Base-by-base conservation (phyloP, 1,140 invertebrate species). In the Leptopilina boulardi region DNA sequence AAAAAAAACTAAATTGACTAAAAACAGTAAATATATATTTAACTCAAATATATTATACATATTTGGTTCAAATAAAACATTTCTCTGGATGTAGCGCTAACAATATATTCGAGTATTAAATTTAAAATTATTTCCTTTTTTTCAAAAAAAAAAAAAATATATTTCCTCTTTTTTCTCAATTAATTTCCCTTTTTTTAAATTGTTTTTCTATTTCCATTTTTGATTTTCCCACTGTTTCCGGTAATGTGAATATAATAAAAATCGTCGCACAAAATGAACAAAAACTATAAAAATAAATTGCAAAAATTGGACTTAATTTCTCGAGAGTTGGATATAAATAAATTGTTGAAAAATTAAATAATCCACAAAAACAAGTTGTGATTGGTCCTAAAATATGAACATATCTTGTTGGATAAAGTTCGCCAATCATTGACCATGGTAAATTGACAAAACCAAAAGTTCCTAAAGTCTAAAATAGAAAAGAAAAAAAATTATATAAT, bases 301-400 rank as follows among this genome's bases (percentile, higher is more conserved):
- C 74, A 3, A 51, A 34, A 2, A 73, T 15, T 11, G 73, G 18
- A 10, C 72, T 51, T 13, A 74, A 11, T 9, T 26, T 70, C 34
- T 77, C 26, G 34, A 85, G 74, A 47, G 54, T 73, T 18, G 78
- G 83, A 76, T 86, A 86, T 23, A 84, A 54, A 21, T 82, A 78
- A 11, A 82, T 21, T 19, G 59, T 66, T 2, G 56, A 23, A 41
- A 79, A 82, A 34, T 79, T 75, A 15, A 66, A 83, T 10, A 82
- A 54, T 30, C 26, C 74, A 21, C 23, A 30, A 2, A 85, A 26
- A 30, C 74, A 80, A 9, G 75, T 79, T 10, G 82, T 85, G 0
- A 80, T 26, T 2, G 83, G 76, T 5, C 72, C 78, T 3, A 85
- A 41, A 70, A 81, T n/a, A 21, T 78, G 78, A 13, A 84, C 51